Evolutionary conservation across 1,140 invertebrate species (phyloP), one percentile per base, ranked within the genome.

Genomic region (Teleopsis dalmanni): DNA sequence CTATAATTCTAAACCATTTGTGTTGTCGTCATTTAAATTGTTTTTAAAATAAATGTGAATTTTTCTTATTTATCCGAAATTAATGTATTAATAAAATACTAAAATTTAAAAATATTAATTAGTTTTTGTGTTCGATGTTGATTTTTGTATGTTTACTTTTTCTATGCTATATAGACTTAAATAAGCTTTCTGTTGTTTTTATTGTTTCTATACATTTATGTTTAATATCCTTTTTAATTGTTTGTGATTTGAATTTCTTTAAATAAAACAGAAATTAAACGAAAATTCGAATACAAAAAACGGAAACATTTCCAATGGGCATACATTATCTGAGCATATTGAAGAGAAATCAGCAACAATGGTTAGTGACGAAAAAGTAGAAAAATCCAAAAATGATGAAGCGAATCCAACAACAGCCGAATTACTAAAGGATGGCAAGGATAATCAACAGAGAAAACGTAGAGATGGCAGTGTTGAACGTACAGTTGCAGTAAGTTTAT

Each of bases 281-380:
- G 65, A 68, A 61, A 66, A 61, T 49, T 54, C 60, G 53, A 65
- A 51, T 47, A 50, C 55, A 49, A 60, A 51, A 54, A 56, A 54
- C 52, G 59, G 57, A 49, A 62, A 57, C 55, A 62, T 70, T 60
- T 65, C 66, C 65, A 70, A 69, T 54, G 66, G 66, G 55, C 62
- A 69, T 59, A 60, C 56, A 55, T 54, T 27, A 27, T 22, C 37
- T 42, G 40, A 49, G 40, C 48, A 33, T 5, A 41, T 13, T 11
- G 25, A 23, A 8, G 40, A 43, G 22, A 14, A 26, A 42, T 11
- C 7, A 45, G 18, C 16, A 34, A 16, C 29, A 45, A 13, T 18
- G 29, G 4, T 9, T 22, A 35, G 18, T 22, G 29, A 25, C 5
- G n/a, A 6, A 46, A n/a, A 4, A 46, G 41, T 13, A 46, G n/a